Evolutionary conservation across 2,797 vertebrate genomes (phyloP), one percentile per base, ranked within the genome.

Genomic region (Chromobotia macracanthus): DNA sequence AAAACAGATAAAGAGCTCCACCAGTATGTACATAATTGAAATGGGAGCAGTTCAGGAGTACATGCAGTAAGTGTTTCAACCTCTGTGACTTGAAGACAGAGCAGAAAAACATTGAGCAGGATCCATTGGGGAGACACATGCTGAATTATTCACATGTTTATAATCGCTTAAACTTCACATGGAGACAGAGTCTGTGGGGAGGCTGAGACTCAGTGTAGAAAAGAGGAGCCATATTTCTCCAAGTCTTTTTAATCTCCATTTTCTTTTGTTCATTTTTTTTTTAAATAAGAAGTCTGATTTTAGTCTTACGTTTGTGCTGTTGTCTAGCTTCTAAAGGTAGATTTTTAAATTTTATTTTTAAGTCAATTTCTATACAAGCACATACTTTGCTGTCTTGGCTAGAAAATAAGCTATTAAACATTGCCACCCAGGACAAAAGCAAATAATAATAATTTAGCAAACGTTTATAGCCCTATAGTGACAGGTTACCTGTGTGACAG

Each of bases 101-200:
- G 28, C 23, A 18, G 38, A 44, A 15, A 31, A 41, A 76, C 48
- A 50, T 65, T 44, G 46, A 75, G 72, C 23, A 44, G 60, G 76
- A 65, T 75, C 25, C 66, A 53, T 41, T 70, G 31, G 38, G 58
- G 44, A 72, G 72, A 51, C 21, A 56, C 41, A 51, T 23, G 83
- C 71, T 92, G 91, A 89, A 93, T 93, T 93, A 93, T 92, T 93
- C 90, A 92, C 91, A 83, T 88, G 87, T 91, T 90, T 89, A 85
- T 92, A 89, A 93, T 93, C 89, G 88, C 88, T 89, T 87, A 84
- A 86, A 87, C 87, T 86, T 88, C 90, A 89, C 85, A 88, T 85
- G 84, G 88, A 89, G 89, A 84, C 18, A 21, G 90, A 90, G 91
- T 92, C 89, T 92, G 89, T 85, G 84, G 82, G 83, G 82, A 84